Evolutionary conservation across 2,113 vertebrate species (phyloP).

Genomic region (Reinhardtius hippoglossoides): DNA sequence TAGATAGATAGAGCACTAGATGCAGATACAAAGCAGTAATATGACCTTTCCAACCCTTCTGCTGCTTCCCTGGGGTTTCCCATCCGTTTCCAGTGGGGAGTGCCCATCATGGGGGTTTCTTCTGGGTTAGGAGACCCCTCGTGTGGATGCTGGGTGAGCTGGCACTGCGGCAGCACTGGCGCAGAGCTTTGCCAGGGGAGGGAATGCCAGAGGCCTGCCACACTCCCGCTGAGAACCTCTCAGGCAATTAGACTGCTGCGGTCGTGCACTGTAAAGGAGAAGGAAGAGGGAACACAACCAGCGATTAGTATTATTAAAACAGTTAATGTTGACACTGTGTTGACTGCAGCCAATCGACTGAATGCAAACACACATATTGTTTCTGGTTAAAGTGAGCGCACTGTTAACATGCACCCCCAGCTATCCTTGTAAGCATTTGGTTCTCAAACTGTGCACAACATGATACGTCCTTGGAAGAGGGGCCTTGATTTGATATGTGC

Average conservation of each 20-base stretch:
- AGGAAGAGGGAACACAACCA: constrained; percentile 22
- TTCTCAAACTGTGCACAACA: constrained; percentile 58
- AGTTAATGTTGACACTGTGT: constrained; percentile 44
- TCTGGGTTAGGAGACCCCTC: constrained; percentile 67
- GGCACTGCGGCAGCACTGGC: constrained; percentile 60
- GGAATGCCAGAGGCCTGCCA: constrained; percentile 70
- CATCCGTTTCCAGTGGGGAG: constrained; percentile 74
- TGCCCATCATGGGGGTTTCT: constrained; percentile 62
- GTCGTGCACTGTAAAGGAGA: constrained; percentile 34
- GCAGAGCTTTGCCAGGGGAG: constrained; percentile 62
- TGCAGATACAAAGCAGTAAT: constrained; percentile 34
- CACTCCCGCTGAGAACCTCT: constrained; percentile 73
- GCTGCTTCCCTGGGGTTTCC: constrained; percentile 58
- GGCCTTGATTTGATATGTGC: constrained; percentile 69
- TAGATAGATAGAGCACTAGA: constrained; percentile 2
- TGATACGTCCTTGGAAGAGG: constrained; percentile 72
- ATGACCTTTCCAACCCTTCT: constrained; percentile 73
- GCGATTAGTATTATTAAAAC: constrained; percentile 39
- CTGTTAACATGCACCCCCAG: constrained; percentile 39
- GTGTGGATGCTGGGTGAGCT: constrained; percentile 55
- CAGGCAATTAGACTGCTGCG: constrained; percentile 68
- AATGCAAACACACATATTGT: constrained; percentile 58
- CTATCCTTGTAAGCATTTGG: constrained; percentile 56
- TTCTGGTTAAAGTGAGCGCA: constrained; percentile 49
- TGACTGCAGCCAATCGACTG: constrained; percentile 27